phyloP scores from a whole-genome alignment of 2,888 invertebrate genomes.

The Aleiodes testaceus region DNA sequence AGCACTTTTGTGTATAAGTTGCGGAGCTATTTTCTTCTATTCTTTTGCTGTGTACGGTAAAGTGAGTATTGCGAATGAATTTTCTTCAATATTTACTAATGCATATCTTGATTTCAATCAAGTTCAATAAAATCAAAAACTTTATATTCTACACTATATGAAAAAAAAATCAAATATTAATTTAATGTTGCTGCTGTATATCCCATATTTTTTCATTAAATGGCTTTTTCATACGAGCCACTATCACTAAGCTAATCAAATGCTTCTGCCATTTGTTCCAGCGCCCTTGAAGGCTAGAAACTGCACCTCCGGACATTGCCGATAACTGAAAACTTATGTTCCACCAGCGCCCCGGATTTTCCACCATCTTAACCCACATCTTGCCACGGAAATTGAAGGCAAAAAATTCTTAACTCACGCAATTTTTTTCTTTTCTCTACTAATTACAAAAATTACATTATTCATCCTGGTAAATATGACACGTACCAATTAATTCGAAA shows the following conservation, averaged over 20 bases:
- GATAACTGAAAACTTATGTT: slow-evolving; percentile 7
- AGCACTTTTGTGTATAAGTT: no score
- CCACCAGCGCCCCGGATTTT: neutral
- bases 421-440: slow-evolving; percentile 8
- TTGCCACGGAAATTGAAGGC: slow-evolving; percentile 44
- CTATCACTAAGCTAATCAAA: neutral
- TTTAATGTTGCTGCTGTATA: neutral
- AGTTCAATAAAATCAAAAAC: no score
- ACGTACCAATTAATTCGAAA: neutral
- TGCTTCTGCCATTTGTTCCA: neutral
- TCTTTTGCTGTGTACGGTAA: no score
- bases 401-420: slow-evolving; percentile 38
- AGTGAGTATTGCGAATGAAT: slow-evolving; percentile 7
- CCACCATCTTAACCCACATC: slow-evolving; percentile 49
- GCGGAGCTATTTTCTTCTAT: no score
- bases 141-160: no score
- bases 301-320: neutral
- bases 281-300: neutral
- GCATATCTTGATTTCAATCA: slow-evolving; percentile 52
- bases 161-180: neutral
- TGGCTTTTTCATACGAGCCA: no score
- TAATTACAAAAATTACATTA: slow-evolving; percentile 3
- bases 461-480: neutral
- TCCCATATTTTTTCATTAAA: no score
- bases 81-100: no score